Percentiles rank a stretch among this genome's conserved stretches.
Evolutionary conservation across 2,888 invertebrate species (phyloP).

Genomic region (Diadegma fenestrale): DNA sequence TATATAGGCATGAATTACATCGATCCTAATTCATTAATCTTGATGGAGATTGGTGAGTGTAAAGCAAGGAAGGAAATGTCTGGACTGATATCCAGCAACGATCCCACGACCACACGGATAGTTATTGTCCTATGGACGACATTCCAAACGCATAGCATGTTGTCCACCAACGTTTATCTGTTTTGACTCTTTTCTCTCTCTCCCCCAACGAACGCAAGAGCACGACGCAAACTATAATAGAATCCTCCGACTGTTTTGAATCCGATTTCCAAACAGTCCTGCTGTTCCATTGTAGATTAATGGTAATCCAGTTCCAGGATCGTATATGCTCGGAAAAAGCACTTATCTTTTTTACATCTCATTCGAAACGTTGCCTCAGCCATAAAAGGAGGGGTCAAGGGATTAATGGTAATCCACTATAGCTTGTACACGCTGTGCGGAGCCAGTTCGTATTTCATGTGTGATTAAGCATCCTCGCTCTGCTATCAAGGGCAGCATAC

Average conservation of each 20-base stretch:
- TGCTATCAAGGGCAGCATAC: neutral
- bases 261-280: neutral
- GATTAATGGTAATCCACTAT: constrained; percentile 3
- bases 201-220: too few relatives aligned
- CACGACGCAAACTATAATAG: neutral
- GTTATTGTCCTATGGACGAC: neutral
- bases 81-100: neutral
- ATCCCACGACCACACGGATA: neutral
- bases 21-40: constrained; percentile 10
- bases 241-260: neutral
- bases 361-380: neutral
- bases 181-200: neutral
- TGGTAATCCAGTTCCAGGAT: neutral
- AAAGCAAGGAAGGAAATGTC: neutral
- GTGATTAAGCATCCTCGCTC: neutral
- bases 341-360: constrained; percentile 4
- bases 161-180: too few relatives aligned
- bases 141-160: too few relatives aligned
- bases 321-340: neutral
- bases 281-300: neutral
- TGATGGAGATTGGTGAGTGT: neutral
- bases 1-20: neutral
- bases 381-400: neutral
- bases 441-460: neutral
- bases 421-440: neutral